Percentiles rank a stretch among this genome's conserved stretches.
Evolutionary conservation across 37 sponge, comb jelly and placozoan genomes (phyloP).

Genomic region (Halichondria panicea): DNA sequence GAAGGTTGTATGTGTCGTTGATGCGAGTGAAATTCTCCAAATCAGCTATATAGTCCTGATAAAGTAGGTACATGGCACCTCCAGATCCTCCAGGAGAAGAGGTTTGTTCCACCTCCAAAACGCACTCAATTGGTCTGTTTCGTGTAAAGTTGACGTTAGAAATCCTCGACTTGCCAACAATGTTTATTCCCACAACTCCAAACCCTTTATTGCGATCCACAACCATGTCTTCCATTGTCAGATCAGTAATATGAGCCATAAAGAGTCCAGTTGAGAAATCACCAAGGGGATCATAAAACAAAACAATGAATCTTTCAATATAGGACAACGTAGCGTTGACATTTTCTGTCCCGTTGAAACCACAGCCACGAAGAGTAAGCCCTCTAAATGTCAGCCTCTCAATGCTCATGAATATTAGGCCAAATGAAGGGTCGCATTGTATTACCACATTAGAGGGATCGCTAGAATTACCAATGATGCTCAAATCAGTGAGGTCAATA

Average conservation of each 20-base stretch:
- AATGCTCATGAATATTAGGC: slow-evolving; percentile 26
- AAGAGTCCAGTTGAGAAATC: not conserved
- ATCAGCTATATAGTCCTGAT: not conserved
- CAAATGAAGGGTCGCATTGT: slow-evolving; percentile 3
- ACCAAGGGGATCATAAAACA: not conserved
- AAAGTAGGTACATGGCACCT: slow-evolving; percentile 8
- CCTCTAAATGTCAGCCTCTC: slow-evolving; percentile 1
- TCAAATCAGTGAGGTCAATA: too few species aligned
- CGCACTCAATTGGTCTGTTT: not conserved
- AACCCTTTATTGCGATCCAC: slow-evolving; percentile 6
- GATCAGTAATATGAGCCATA: slow-evolving; percentile 2
- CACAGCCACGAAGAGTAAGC: slow-evolving; percentile 20
- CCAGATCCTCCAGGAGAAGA: not conserved
- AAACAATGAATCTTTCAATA: not conserved
- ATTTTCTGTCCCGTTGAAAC: not conserved
- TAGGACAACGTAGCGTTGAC: too few species aligned
- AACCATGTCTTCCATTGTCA: not conserved
- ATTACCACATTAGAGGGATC: slow-evolving; percentile 6
- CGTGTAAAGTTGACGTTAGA: not conserved
- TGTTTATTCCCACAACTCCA: slow-evolving; percentile 28
- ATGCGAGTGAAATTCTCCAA: too few species aligned
- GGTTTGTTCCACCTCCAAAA: not conserved
- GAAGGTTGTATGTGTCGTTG: too few species aligned
- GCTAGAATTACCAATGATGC: not conserved
- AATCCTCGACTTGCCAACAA: slow-evolving; percentile 1